Evolutionary conservation across 2,888 invertebrate species (phyloP).

Genomic region (Aethes cnicana): DNA sequence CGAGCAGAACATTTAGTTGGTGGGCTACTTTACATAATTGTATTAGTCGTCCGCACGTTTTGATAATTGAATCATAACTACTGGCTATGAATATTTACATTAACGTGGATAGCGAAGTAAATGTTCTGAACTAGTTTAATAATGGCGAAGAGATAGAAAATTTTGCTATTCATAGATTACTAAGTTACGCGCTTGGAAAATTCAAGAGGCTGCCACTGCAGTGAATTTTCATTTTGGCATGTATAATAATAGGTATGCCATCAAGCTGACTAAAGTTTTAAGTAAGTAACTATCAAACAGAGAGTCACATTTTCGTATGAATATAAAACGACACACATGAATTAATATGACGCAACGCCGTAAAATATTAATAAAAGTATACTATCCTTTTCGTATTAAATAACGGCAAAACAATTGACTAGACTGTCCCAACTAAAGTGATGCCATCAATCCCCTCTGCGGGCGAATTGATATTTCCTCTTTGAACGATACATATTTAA

Average conservation of each 20-base stretch:
- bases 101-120: slow-evolving; percentile 1
- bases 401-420: slow-evolving; percentile 54
- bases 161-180: not conserved
- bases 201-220: too few species aligned
- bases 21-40: slow-evolving; percentile 28
- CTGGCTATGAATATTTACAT: slow-evolving; percentile 26
- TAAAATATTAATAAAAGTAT: not conserved
- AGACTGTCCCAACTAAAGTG: slow-evolving; percentile 53
- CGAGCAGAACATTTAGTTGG: slow-evolving; percentile 24
- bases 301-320: too few species aligned
- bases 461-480: slow-evolving; percentile 80
- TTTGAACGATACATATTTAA: slow-evolving; percentile 77
- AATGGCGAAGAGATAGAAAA: not conserved
- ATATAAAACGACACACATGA: too few species aligned
- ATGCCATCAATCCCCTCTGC: slow-evolving; percentile 60
- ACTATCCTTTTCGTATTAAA: not conserved
- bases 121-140: slow-evolving; percentile 9
- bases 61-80: slow-evolving; percentile 31
- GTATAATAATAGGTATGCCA: too few species aligned
- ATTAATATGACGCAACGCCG: too few species aligned
- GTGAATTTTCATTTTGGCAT: too few species aligned
- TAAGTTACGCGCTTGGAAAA: not conserved
- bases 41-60: slow-evolving; percentile 30
- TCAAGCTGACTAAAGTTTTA: too few species aligned
- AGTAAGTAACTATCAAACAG: too few species aligned